phyloP scores from a whole-genome alignment of 2,113 vertebrate species.

The Ia io region DNA sequence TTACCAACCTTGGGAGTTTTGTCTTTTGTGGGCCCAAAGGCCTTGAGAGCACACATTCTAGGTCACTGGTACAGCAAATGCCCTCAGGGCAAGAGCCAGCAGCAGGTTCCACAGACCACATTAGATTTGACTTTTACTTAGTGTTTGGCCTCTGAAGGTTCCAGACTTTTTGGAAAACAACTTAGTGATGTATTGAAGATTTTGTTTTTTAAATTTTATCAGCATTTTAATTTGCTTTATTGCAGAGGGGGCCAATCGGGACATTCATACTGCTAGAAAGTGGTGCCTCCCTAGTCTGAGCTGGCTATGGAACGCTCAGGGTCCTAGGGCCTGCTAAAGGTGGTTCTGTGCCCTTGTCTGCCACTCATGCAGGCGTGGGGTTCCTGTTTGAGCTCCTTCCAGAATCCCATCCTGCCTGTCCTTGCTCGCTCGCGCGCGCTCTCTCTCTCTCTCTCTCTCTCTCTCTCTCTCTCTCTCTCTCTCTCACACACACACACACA shows the following conservation, averaged over 20 bases:
- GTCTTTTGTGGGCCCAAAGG: not conserved
- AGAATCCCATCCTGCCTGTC: not conserved
- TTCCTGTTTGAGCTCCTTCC: not conserved
- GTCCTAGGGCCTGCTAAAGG: not conserved
- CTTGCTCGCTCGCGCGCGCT: not conserved
- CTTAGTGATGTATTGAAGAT: not conserved
- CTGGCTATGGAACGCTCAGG: not conserved
- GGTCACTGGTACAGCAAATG: not conserved
- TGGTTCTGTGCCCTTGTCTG: not conserved
- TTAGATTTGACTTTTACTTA: not conserved
- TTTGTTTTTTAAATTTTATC: not conserved
- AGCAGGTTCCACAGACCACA: not conserved
- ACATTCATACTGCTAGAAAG: not conserved
- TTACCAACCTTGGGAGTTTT: not conserved
- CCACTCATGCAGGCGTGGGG: too few relatives aligned
- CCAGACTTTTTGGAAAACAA: not conserved
- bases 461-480: too few relatives aligned
- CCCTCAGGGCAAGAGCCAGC: not conserved
- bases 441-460: too few relatives aligned
- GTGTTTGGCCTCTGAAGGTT: not conserved
- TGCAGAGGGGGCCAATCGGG: not conserved
- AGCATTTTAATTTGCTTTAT: not conserved
- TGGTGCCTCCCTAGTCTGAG: not conserved
- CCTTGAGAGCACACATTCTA: not conserved
- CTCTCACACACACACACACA: not conserved